Conservation (phyloP, 1,140 invertebrate species). For the Scaptomyza pallida region DNA sequence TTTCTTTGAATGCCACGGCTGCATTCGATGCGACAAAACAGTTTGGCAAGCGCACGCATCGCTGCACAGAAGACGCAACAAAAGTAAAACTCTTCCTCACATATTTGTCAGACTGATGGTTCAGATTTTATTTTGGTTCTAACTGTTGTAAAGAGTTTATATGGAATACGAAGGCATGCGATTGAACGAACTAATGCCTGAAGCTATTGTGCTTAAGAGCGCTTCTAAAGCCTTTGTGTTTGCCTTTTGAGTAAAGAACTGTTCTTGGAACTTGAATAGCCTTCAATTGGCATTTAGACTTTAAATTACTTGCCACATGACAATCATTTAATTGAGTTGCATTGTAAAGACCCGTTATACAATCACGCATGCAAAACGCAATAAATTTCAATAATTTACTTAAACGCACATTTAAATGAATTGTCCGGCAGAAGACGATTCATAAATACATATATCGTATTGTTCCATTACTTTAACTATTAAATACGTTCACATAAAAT, state of each 20-base stretch:
- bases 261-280: constrained; percentile 36
- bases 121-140: too few relatives aligned
- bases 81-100: constrained; percentile 16
- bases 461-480: too few relatives aligned
- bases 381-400: constrained; percentile 79
- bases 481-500: too few relatives aligned
- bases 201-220: constrained; percentile 11
- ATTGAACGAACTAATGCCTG: background rate
- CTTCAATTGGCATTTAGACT: constrained; percentile 44
- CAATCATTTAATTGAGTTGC: constrained; percentile 59
- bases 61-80: constrained; percentile 53
- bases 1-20: constrained; percentile 51
- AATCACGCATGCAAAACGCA: constrained; percentile 18
- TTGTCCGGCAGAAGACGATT: constrained; percentile 24
- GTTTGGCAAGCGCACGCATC: constrained; percentile 63
- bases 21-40: constrained; percentile 66
- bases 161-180: constrained; percentile 3
- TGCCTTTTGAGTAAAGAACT: constrained; percentile 29
- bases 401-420: constrained; percentile 66
- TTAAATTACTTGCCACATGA: constrained; percentile 54
- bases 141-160: constrained; percentile 35
- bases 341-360: constrained; percentile 27
- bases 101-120: too few relatives aligned
- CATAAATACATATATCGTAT: too few relatives aligned
- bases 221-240: constrained; percentile 14